A percentile compares a stretch with the other conserved stretches of the same genome.
These are phyloP conservation scores for Cantharis rustica DNA, from an alignment of 2,888 invertebrate genomes.

Conservation along the genomic window DNA sequence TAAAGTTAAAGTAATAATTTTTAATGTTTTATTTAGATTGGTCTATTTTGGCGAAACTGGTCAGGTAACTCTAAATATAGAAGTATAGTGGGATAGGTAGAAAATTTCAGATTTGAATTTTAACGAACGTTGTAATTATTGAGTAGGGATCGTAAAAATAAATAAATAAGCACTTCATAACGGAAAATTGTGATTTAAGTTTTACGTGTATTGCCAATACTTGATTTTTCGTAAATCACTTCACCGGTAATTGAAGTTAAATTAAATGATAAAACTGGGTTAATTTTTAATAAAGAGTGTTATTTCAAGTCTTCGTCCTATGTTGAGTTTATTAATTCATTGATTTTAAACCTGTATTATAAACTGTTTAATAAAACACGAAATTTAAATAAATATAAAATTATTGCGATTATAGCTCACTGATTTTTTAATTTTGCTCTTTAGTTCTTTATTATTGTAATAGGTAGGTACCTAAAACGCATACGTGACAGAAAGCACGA, in stretches of 20 bases:
- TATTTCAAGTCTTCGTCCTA: not conserved
- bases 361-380: too few species aligned
- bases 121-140: not conserved
- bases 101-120: not conserved
- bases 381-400: not conserved
- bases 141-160: not conserved
- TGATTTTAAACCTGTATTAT: not conserved
- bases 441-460: too few species aligned
- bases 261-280: constrained; percentile 6
- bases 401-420: not conserved
- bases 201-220: not conserved
- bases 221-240: constrained; percentile 3
- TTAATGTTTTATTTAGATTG: not conserved
- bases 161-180: too few species aligned
- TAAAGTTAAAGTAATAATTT: not conserved
- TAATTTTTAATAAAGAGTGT: constrained; percentile 12
- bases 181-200: not conserved
- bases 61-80: constrained; percentile 23
- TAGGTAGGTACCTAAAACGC: too few species aligned
- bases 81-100: not conserved
- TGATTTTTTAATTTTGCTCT: too few species aligned
- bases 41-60: constrained; percentile 6
- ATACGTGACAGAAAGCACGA: too few species aligned
- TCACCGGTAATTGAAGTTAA: constrained; percentile 3
- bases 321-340: not conserved